Conservation (phyloP, 2,113 vertebrate genomes). For the Eulemur macaco region DNA sequence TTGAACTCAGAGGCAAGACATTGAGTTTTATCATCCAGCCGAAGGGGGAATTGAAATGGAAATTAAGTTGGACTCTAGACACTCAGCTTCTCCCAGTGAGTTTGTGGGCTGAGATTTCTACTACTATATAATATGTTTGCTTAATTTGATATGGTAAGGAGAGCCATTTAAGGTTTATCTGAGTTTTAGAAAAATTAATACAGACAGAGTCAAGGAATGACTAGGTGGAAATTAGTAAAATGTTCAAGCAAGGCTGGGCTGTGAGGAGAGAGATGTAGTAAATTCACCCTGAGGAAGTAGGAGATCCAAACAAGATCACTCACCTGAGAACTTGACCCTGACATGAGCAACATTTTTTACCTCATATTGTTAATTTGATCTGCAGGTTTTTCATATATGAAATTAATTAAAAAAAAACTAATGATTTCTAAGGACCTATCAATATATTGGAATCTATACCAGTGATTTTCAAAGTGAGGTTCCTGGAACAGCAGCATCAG, state of each 20-base stretch:
- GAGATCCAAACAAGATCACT: background rate
- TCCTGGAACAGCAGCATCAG: background rate
- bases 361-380: background rate
- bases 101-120: background rate
- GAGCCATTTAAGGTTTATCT: background rate
- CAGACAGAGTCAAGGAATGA: background rate
- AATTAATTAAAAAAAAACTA: background rate
- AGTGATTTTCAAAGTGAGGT: background rate
- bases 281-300: background rate
- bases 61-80: background rate
- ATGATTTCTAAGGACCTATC: background rate
- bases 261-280: background rate
- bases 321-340: background rate
- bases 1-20: background rate
- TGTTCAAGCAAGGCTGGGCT: accelerated
- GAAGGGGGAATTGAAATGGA: background rate
- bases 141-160: background rate
- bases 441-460: background rate
- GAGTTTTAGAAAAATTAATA: background rate
- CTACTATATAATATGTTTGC: background rate
- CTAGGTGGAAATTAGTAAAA: background rate
- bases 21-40: background rate
- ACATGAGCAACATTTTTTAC: background rate
- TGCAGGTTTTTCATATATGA: background rate
- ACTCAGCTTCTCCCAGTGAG: background rate